These are phyloP conservation scores for Calonectris borealis DNA, from an alignment of 2,113 vertebrate genomes.

Conservation along the genomic window DNA sequence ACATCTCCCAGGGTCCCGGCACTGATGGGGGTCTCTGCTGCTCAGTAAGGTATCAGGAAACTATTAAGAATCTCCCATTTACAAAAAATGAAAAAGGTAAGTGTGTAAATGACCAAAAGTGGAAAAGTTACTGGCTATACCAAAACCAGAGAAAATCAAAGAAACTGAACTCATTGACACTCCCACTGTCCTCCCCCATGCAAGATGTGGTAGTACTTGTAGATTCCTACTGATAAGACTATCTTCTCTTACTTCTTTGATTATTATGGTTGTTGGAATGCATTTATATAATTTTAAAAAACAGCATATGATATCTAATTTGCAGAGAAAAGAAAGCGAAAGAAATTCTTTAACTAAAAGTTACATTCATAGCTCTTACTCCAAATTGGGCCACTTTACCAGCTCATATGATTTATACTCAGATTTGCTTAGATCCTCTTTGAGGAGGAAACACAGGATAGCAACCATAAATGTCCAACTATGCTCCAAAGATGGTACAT, in stretches of 20 bases:
- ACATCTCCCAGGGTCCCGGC: neutral
- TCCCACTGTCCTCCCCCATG: neutral
- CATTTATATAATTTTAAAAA: neutral
- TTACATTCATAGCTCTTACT: neutral
- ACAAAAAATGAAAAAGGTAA: neutral
- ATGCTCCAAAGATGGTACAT: neutral
- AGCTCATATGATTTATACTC: neutral
- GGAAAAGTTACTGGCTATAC: neutral
- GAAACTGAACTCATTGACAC: neutral
- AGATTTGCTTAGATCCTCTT: neutral
- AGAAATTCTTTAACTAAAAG: neutral
- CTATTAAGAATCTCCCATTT: neutral
- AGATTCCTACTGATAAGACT: neutral
- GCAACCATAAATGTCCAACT: neutral
- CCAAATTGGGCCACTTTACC: neutral
- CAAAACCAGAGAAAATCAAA: neutral
- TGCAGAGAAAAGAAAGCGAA: neutral
- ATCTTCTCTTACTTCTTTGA: neutral
- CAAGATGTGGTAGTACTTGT: neutral
- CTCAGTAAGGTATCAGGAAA: neutral
- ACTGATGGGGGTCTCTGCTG: neutral
- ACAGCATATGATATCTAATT: neutral
- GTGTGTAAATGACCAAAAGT: neutral
- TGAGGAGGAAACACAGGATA: neutral
- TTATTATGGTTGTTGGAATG: neutral